phyloP scores from a whole-genome alignment of 2,888 invertebrate genomes.

The Sarcophaga variegata region DNA sequence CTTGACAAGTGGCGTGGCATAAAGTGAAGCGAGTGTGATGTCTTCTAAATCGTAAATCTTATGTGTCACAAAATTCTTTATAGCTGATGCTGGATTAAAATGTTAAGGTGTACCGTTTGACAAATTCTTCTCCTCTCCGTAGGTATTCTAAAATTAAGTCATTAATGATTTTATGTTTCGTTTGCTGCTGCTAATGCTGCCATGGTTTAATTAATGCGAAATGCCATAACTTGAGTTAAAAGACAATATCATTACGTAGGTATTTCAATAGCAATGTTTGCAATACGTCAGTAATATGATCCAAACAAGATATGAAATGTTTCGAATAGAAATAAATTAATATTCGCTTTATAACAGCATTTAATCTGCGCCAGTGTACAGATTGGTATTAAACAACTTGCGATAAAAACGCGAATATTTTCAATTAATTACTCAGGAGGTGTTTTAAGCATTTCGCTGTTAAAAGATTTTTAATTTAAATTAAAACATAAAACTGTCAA shows the following conservation, averaged over 20 bases:
- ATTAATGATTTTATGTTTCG: background rate
- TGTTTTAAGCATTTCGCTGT: background rate
- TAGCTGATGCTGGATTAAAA: background rate
- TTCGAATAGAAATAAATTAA: too few species aligned
- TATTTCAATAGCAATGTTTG: too few species aligned
- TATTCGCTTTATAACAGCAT: too few species aligned
- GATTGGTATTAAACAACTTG: too few species aligned
- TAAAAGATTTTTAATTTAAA: background rate
- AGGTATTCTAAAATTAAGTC: background rate
- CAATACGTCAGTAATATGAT: too few species aligned
- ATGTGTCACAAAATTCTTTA: conserved; percentile 3
- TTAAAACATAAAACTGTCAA: background rate
- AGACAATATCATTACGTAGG: too few species aligned
- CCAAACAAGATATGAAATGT: too few species aligned
- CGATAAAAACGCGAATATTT: background rate
- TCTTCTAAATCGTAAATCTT: background rate
- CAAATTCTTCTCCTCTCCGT: background rate
- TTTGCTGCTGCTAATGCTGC: background rate
- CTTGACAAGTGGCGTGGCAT: background rate
- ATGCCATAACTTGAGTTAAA: background rate
- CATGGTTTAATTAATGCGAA: background rate
- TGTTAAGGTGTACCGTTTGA: background rate
- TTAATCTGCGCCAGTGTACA: too few species aligned
- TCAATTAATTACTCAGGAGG: background rate
- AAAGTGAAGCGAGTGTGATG: background rate